A percentile compares a stretch with the other conserved stretches of the same genome.
These are phyloP conservation scores for Neofelis nebulosa DNA, from an alignment of 2,113 vertebrate genomes.

Conservation along the genomic window DNA sequence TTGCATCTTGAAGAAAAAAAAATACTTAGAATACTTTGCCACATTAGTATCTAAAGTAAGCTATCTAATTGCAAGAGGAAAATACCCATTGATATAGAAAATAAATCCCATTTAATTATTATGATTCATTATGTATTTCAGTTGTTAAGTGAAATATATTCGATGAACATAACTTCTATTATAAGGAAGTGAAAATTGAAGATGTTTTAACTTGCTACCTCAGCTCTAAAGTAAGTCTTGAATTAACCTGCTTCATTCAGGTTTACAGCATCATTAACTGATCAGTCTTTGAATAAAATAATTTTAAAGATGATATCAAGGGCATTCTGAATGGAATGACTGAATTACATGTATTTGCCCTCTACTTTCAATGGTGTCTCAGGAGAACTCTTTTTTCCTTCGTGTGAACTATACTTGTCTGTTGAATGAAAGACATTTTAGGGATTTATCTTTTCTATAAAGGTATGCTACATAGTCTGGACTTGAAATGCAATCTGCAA, in stretches of 20 bases:
- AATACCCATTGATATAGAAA: not conserved
- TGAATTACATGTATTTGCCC: slow-evolving; percentile 15
- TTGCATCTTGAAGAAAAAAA: not conserved
- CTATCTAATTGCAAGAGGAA: not conserved
- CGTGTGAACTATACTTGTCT: not conserved
- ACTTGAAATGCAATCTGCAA: slow-evolving; percentile 45
- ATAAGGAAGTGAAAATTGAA: slow-evolving; percentile 44
- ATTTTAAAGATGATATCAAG: slow-evolving; percentile 44
- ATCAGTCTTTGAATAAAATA: slow-evolving; percentile 4
- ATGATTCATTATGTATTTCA: slow-evolving; percentile 37
- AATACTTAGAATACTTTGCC: slow-evolving; percentile 18
- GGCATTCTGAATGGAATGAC: slow-evolving; percentile 22
- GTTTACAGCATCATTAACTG: slow-evolving; percentile 4
- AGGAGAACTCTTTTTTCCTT: slow-evolving; percentile 37
- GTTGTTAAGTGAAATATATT: not conserved
- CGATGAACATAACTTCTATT: not conserved
- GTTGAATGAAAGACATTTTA: slow-evolving; percentile 44
- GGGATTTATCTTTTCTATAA: slow-evolving; percentile 51
- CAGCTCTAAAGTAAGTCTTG: slow-evolving; percentile 45
- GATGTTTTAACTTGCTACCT: not conserved
- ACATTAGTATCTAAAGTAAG: not conserved
- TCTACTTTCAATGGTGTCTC: slow-evolving; percentile 50
- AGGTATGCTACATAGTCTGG: slow-evolving; percentile 20
- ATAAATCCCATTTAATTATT: slow-evolving; percentile 7
- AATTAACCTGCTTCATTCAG: not conserved